phyloP scores from a whole-genome alignment of 2,888 invertebrate genomes.

The Ametastegia equiseti region DNA sequence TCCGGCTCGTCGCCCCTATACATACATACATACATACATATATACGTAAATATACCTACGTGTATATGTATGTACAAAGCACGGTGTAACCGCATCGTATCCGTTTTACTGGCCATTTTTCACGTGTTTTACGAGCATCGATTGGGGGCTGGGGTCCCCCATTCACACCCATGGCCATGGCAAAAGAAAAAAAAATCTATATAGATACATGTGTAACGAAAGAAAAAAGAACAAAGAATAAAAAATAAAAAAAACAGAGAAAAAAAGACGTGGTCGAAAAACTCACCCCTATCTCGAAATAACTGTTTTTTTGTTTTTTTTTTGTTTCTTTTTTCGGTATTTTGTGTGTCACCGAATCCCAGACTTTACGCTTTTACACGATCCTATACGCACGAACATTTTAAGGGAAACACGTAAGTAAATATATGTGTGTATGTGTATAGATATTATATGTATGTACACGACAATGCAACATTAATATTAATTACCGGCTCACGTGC shows the following conservation, averaged over 20 bases:
- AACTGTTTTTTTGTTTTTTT: too few species aligned
- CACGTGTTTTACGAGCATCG: constrained; percentile 62
- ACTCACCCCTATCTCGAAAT: background rate
- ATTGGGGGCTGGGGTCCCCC: constrained; percentile 49
- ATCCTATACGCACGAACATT: constrained; percentile 14
- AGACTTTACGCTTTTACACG: too few species aligned
- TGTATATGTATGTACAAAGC: background rate
- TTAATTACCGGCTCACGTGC: constrained; percentile 62
- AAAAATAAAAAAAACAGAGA: background rate
- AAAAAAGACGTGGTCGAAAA: background rate
- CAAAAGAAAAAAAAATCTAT: background rate
- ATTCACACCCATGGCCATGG: background rate
- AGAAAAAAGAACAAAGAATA: background rate
- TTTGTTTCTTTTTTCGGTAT: background rate
- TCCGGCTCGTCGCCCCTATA: too few species aligned
- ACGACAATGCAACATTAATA: constrained; percentile 64
- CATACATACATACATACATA: too few species aligned
- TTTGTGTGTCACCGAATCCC: constrained; percentile 3
- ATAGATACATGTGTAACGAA: too few species aligned
- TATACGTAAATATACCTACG: too few species aligned
- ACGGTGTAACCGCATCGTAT: constrained; percentile 2
- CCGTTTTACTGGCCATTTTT: constrained; percentile 56
- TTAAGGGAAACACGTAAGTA: background rate
- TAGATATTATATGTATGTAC: background rate
- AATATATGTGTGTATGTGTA: background rate